Conservation (phyloP, 2,888 invertebrate genomes). For the Campoplex capitator region DNA sequence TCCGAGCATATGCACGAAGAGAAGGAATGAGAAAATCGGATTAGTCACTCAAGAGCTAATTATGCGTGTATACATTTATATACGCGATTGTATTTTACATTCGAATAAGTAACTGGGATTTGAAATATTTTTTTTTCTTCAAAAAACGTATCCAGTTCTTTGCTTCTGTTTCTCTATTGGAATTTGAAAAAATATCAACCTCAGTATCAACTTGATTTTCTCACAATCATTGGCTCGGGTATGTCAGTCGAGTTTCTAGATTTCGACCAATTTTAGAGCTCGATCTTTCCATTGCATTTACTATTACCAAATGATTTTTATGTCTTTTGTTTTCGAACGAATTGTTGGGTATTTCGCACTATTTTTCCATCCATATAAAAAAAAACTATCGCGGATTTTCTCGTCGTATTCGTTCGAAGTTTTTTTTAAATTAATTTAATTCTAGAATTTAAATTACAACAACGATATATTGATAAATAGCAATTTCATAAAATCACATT, state of each 20-base stretch:
- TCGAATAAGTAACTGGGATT: neutral
- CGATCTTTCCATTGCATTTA: neutral
- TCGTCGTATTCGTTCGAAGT: neutral
- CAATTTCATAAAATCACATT: no score
- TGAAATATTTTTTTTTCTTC: neutral
- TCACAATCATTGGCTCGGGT: neutral
- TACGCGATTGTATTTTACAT: conserved; percentile 9
- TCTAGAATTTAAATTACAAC: no score
- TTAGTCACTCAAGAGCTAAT: conserved; percentile 66
- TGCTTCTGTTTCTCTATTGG: neutral
- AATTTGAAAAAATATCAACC: neutral
- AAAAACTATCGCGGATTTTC: no score
- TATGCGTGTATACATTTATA: conserved; percentile 41
- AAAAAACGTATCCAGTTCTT: neutral
- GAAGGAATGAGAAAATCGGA: conserved; percentile 54
- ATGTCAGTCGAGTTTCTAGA: neutral
- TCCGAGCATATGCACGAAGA: conserved; percentile 36
- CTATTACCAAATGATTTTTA: neutral
- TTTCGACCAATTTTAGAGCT: neutral
- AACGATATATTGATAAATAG: no score
- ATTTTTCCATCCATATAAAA: no score
- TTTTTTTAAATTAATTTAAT: no score
- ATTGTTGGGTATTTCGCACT: neutral
- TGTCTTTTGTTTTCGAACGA: neutral
- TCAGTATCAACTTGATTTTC: neutral